These are phyloP conservation scores for Caracal caracal DNA, from an alignment of 2,113 vertebrate species.

Conservation along the genomic window DNA sequence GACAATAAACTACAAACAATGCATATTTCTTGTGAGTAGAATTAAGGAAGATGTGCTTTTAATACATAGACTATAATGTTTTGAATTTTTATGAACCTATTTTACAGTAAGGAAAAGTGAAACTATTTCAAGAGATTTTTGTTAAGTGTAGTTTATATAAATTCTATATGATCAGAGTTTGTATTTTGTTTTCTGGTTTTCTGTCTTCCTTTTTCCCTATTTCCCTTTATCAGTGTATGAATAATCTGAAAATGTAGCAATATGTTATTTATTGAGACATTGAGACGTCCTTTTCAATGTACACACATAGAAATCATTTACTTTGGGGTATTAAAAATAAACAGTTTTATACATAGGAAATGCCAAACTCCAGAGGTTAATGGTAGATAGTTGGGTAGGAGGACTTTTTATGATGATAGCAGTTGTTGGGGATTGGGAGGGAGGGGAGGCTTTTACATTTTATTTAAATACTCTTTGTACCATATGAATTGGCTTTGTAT, in stretches of 20 bases:
- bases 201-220: background rate
- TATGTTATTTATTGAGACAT: background rate
- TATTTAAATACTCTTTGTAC: background rate
- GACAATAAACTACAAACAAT: background rate
- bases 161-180: background rate
- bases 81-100: background rate
- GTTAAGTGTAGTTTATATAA: constrained; percentile 22
- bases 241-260: constrained; percentile 9
- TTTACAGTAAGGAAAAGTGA: constrained; percentile 18
- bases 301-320: constrained; percentile 11
- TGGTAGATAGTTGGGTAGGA: background rate
- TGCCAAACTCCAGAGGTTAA: background rate
- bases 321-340: background rate
- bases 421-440: background rate
- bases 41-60: background rate
- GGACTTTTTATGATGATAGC: constrained; percentile 2
- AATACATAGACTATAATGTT: background rate
- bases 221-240: background rate
- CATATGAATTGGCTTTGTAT: background rate
- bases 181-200: background rate
- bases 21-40: background rate
- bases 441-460: background rate
- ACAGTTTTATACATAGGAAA: background rate
- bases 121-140: constrained; percentile 8
- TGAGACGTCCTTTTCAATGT: background rate